Percentiles rank a stretch among this genome's conserved stretches.
Conservation (phyloP, 1,140 invertebrate species). For the Macrostomum lignano region DNA sequence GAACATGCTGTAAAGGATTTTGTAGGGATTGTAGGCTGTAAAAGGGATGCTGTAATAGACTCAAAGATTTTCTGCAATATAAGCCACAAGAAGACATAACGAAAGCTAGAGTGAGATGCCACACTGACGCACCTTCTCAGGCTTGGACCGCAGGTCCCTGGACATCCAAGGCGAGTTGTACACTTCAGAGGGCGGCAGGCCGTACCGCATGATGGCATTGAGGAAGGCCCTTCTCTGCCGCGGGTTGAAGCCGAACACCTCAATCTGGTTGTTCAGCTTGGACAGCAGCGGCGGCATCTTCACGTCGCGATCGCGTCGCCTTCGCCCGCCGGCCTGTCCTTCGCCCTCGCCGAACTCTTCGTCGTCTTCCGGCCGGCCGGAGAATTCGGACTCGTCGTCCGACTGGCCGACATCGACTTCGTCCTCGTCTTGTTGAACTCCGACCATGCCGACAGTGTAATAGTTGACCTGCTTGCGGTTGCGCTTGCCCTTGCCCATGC, state of each 20-base stretch:
- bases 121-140: no score
- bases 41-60: no score
- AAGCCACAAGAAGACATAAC: no score
- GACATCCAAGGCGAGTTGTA: conserved; percentile 37
- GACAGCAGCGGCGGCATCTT: conserved; percentile 79
- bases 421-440: conserved; percentile 6
- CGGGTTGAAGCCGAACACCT: conserved; percentile 95
- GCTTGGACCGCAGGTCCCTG: conserved; percentile 79
- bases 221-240: conserved; percentile 89
- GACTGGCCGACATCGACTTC: conserved; percentile 5
- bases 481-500: conserved; percentile 27
- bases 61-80: no score
- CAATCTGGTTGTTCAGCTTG: conserved; percentile 82
- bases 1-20: no score
- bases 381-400: conserved; percentile 3
- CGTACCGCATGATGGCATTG: conserved; percentile 96
- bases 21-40: no score
- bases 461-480: conserved; percentile 18
- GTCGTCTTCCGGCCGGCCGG: conserved; percentile 56
- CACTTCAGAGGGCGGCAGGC: conserved; percentile 67
- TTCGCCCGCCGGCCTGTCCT: conserved; percentile 41
- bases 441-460: conserved; percentile 1
- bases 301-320: conserved; percentile 30
- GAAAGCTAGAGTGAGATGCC: no score
- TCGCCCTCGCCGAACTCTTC: conserved; percentile 76